Conservation (phyloP, 2,113 vertebrate genomes). For the Rousettus leschenaultii region DNA sequence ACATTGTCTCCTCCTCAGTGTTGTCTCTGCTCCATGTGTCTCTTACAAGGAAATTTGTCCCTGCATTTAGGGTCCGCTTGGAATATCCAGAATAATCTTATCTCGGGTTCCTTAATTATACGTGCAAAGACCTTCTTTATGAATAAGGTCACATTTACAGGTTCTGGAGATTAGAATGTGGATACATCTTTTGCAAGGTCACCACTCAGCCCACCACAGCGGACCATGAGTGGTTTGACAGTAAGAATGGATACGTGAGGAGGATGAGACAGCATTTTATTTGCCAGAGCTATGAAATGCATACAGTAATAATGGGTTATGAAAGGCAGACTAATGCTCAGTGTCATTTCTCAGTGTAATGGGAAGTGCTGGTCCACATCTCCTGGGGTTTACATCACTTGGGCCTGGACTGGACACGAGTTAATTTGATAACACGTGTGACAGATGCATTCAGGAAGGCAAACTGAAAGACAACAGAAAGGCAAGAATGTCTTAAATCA, state of each 20-base stretch:
- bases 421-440: accelerated
- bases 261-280: accelerated
- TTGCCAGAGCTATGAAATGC: not conserved
- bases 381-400: not conserved
- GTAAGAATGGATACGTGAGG: not conserved
- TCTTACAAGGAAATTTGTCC: not conserved
- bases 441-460: not conserved
- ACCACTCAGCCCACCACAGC: accelerated
- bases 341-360: accelerated
- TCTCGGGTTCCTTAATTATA: not conserved
- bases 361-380: not conserved
- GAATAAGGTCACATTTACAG: not conserved
- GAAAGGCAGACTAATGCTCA: not conserved
- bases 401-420: accelerated
- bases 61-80: not conserved
- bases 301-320: accelerated
- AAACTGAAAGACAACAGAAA: not conserved
- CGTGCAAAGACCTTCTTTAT: not conserved
- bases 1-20: not conserved
- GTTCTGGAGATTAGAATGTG: not conserved
- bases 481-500: not conserved
- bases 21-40: not conserved
- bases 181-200: not conserved
- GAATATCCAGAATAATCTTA: not conserved
- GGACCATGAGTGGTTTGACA: not conserved